Evolutionary conservation across 2,113 vertebrate species (phyloP).

Genomic region (Channa argus): DNA sequence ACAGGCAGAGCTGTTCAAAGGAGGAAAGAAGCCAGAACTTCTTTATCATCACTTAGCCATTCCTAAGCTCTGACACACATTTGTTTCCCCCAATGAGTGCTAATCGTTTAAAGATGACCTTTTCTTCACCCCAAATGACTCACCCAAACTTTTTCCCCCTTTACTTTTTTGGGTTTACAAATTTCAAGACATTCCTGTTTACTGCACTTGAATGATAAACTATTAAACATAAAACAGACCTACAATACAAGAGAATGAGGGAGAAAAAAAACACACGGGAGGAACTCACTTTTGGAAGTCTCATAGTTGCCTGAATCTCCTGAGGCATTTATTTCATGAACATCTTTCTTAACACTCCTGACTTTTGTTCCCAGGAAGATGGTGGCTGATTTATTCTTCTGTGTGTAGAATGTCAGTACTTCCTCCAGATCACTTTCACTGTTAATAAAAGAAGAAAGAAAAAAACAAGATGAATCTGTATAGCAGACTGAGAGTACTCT

Average conservation of each 20-base stretch:
- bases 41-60: conserved; percentile 73
- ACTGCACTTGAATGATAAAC: conserved; percentile 55
- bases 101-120: conserved; percentile 73
- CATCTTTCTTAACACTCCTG: conserved; percentile 73
- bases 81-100: conserved; percentile 61
- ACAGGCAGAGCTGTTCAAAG: conserved; percentile 71
- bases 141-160: conserved; percentile 56
- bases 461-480: conserved; percentile 44
- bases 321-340: conserved; percentile 53
- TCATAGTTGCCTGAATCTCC: conserved; percentile 64
- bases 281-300: conserved; percentile 84
- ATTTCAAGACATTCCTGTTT: conserved; percentile 60
- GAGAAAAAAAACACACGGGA: conserved; percentile 4
- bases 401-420: conserved; percentile 95
- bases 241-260: conserved; percentile 5
- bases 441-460: conserved; percentile 64
- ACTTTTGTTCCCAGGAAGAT: conserved; percentile 90
- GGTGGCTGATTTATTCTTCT: conserved; percentile 92
- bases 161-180: conserved; percentile 37
- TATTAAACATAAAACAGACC: conserved; percentile 53
- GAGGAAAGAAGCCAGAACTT: conserved; percentile 71
- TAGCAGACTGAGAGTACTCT: conserved; percentile 37
- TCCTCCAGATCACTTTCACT: conserved; percentile 96
- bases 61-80: conserved; percentile 72
- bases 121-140: conserved; percentile 63